Evolutionary conservation across 2,888 invertebrate genomes (phyloP).

Genomic region (Kuschelorhynchus macadamiae): DNA sequence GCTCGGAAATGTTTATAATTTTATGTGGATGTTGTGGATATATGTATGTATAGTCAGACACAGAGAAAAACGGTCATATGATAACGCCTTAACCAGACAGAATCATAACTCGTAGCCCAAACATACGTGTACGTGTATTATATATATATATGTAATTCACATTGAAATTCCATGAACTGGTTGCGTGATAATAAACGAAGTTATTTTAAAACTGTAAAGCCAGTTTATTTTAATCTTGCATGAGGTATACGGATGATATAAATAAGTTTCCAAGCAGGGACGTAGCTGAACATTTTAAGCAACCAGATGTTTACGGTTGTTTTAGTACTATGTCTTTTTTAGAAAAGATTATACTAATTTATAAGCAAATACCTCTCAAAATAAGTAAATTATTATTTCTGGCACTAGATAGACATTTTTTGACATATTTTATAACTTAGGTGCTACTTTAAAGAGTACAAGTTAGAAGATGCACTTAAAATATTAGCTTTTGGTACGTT

Average conservation of each 20-base stretch:
- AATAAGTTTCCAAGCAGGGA: constrained; percentile 15
- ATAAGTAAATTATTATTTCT: no score
- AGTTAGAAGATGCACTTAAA: no score
- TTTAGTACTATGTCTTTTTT: no score
- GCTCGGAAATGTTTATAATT: no score
- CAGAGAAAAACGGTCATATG: neutral
- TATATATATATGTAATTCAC: constrained; percentile 21
- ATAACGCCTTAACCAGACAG: constrained; percentile 26
- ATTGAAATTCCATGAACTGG: constrained; percentile 32
- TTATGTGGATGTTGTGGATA: no score
- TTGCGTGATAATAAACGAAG: constrained; percentile 34
- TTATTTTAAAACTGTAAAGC: constrained; percentile 32
- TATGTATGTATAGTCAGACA: no score
- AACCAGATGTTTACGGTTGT: neutral
- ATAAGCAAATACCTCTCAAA: no score
- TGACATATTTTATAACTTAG: no score
- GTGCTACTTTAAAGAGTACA: no score
- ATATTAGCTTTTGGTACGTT: no score
- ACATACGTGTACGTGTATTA: constrained; percentile 11
- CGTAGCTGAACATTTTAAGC: constrained; percentile 18
- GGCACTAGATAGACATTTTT: no score
- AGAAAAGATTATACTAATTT: no score
- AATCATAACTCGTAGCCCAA: constrained; percentile 16
- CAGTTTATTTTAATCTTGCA: constrained; percentile 37
- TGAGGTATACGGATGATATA: constrained; percentile 31